phyloP scores from a whole-genome alignment of 2,113 vertebrate species.

The Upupa epops region DNA sequence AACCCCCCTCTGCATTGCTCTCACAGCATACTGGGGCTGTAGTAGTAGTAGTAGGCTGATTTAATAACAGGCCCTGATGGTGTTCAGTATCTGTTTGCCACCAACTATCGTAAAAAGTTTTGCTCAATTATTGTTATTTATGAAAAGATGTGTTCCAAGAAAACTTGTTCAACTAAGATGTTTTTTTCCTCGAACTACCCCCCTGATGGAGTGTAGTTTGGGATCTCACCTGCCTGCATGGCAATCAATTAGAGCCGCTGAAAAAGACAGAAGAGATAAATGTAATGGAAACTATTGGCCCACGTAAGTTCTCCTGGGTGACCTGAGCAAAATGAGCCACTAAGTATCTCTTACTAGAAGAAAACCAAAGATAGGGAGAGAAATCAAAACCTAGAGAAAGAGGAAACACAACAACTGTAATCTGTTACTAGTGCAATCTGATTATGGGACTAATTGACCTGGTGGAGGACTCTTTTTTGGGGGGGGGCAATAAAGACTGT shows the following conservation, averaged over 20 bases:
- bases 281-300: constrained; percentile 70
- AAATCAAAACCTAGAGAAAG: constrained; percentile 72
- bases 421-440: constrained; percentile 70
- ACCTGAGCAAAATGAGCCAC: constrained; percentile 67
- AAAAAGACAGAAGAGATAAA: constrained; percentile 44
- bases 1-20: neutral
- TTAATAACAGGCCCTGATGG: neutral
- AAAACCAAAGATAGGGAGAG: constrained; percentile 67
- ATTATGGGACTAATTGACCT: constrained; percentile 27
- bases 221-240: neutral
- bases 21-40: neutral
- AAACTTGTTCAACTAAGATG: neutral
- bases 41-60: too few species aligned
- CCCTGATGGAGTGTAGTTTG: neutral
- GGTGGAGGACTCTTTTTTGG: neutral
- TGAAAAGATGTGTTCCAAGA: neutral
- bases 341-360: constrained; percentile 52
- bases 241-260: constrained; percentile 15
- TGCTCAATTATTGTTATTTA: neutral
- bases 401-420: constrained; percentile 62
- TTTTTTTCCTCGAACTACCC: neutral
- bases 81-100: neutral
- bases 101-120: neutral
- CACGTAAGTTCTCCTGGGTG: constrained; percentile 40
- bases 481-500: neutral